Evolutionary conservation across 2,888 invertebrate genomes (phyloP), one percentile per base, ranked within the genome.

Genomic region (Blomia tropicalis): DNA sequence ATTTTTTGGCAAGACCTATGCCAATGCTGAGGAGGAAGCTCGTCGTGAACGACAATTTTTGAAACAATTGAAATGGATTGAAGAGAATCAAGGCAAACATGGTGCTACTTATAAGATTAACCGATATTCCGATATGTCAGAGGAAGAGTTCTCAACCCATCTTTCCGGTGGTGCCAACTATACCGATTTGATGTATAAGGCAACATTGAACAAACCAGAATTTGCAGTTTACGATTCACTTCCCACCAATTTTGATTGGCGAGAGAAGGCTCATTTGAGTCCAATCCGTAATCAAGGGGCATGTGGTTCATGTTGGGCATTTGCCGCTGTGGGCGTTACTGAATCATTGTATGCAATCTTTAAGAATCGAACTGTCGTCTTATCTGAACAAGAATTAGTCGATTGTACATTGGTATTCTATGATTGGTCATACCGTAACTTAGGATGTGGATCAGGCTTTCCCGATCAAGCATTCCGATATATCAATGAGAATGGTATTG

Each of bases 321-420:
- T 47, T 19, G 7, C 51, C 7, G n/a, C 51, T 11, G 7, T 47
- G 7, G 7, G 5, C 51, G n/a, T n/a, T n/a, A n/a, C n/a, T 14
- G 51, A 47, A 27, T 11, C 27, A 7, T n/a, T 14, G 51, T 25
- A 22, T n/a, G 51, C 51, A 7, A 11, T 14, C 51, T n/a, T 7
- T 47, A 7, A 47, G 7, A 47, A 22, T 47, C 7, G 7, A 19
- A 7, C 7, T 17, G 51, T 47, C 5, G 7, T 11, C 51, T n/a
- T 47, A 19, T 47, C 51, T 7, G n/a, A 47, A 27, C 51, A 47
- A n/a, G 51, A 47, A 27, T n/a, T 47, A n/a, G 51, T 47, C 51
- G 51, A 47, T n/a, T 47, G 51, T n/a, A 11, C 36, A 7, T 36
- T 17, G 36, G 17, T 7, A 11, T 11, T 17, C 36, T 36, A 36